phyloP scores from a whole-genome alignment of 1,140 invertebrate species.

The Globodera rostochiensis region DNA sequence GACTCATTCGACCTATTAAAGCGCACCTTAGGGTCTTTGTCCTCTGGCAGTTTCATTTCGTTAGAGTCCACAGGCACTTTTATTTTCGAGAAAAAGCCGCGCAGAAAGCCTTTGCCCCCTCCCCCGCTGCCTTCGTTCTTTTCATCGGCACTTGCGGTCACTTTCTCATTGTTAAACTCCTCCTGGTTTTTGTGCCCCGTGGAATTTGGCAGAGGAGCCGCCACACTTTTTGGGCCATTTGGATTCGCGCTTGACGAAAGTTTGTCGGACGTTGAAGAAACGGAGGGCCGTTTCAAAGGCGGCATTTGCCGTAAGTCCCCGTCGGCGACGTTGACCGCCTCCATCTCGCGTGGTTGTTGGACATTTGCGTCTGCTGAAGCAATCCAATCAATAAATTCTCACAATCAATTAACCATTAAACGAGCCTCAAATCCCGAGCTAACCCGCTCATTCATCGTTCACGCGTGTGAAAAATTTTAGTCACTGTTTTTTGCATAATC shows the following conservation, averaged over 20 bases:
- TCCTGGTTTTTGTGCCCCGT: not conserved
- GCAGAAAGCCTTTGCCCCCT: slow-evolving; percentile 3
- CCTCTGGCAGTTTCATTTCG: slow-evolving; percentile 22
- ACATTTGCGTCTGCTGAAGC: not conserved
- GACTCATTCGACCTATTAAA: not conserved
- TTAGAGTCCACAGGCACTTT: slow-evolving; percentile 13
- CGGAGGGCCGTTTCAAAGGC: not conserved
- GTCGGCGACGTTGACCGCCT: not conserved
- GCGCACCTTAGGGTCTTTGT: slow-evolving; percentile 20
- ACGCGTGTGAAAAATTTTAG: not conserved
- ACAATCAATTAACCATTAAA: not conserved
- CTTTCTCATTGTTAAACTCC: not conserved
- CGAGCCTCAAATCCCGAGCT: not conserved
- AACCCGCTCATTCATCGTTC: not conserved
- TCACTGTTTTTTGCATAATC: not conserved
- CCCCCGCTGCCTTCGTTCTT: not conserved
- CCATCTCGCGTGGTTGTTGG: not conserved
- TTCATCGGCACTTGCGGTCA: not conserved
- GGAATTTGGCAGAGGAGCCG: not conserved
- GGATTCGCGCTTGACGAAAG: not conserved
- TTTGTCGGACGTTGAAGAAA: not conserved
- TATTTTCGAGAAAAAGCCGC: slow-evolving; percentile 27
- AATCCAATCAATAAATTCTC: not conserved
- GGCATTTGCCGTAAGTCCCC: not conserved
- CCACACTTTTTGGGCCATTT: not conserved